phyloP scores from a whole-genome alignment of 1,140 invertebrate genomes.

The Nomia melanderi region DNA sequence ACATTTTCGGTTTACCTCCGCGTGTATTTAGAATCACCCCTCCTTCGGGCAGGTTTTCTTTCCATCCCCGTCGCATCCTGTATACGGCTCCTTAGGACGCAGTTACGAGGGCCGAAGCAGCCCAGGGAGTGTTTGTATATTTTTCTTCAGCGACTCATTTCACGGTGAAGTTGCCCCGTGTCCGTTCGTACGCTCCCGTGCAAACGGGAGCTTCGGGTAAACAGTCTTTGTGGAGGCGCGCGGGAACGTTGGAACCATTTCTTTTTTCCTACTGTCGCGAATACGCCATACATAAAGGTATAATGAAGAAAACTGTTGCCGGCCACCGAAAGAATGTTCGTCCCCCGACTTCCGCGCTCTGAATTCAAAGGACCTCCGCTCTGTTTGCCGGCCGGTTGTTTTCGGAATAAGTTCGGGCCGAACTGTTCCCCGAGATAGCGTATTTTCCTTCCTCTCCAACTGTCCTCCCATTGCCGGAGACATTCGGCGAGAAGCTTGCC shows the following conservation, averaged over 20 bases:
- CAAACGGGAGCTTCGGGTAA: neutral
- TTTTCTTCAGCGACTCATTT: constrained; percentile 3
- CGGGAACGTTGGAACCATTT: neutral
- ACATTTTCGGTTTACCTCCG: no score
- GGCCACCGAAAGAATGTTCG: neutral
- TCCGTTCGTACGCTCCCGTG: neutral
- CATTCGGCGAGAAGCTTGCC: neutral
- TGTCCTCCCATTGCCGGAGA: neutral
- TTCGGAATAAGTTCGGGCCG: neutral
- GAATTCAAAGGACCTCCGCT: neutral
- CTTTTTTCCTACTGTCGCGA: no score
- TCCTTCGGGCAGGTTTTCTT: no score
- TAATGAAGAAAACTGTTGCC: neutral
- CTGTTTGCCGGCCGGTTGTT: neutral
- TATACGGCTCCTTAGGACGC: neutral
- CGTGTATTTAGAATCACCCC: no score
- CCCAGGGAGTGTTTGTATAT: neutral
- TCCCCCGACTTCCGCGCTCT: neutral
- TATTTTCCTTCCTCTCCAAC: neutral
- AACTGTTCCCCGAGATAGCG: neutral
- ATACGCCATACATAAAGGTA: neutral
- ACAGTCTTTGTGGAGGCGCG: neutral
- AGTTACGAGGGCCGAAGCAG: neutral
- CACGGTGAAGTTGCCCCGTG: neutral
- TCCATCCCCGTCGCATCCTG: no score